Conservation (phyloP, 2,797 vertebrate species). For the Gadopsis marmoratus region DNA sequence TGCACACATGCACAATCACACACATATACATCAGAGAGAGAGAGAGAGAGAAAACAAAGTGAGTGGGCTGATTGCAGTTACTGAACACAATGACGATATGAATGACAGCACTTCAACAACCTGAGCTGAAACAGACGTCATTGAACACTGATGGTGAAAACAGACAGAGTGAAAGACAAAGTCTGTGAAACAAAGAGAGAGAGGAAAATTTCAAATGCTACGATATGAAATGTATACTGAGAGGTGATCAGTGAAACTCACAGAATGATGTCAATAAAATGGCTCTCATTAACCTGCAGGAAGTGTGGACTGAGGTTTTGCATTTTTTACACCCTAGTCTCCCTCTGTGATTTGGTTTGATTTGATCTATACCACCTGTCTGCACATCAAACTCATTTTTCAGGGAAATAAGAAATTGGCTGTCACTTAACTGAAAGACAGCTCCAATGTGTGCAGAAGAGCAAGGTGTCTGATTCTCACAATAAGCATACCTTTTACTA, state of each 20-base stretch:
- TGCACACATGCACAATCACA: constrained; percentile 24
- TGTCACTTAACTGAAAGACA: not conserved
- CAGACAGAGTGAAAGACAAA: constrained; percentile 33
- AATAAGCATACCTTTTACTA: not conserved
- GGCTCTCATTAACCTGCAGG: not conserved
- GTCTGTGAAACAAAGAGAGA: not conserved
- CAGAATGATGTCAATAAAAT: not conserved
- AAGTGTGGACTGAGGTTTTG: not conserved
- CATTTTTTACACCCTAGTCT: not conserved
- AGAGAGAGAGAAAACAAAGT: constrained; percentile 27
- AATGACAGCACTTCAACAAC: constrained; percentile 73
- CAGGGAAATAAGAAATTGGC: not conserved
- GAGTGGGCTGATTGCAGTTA: constrained; percentile 75
- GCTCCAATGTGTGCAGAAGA: not conserved
- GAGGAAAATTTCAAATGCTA: not conserved
- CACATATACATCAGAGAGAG: constrained; percentile 25
- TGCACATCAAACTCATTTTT: not conserved
- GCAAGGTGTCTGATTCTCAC: not conserved
- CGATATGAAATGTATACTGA: constrained; percentile 12
- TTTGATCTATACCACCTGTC: not conserved
- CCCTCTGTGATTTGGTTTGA: not conserved
- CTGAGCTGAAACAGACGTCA: constrained; percentile 72
- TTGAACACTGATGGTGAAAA: constrained; percentile 45
- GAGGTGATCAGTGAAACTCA: not conserved
- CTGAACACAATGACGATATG: constrained; percentile 69